Evolutionary conservation across 2,888 invertebrate species (phyloP).

Genomic region (Bhutanitis thaidina): DNA sequence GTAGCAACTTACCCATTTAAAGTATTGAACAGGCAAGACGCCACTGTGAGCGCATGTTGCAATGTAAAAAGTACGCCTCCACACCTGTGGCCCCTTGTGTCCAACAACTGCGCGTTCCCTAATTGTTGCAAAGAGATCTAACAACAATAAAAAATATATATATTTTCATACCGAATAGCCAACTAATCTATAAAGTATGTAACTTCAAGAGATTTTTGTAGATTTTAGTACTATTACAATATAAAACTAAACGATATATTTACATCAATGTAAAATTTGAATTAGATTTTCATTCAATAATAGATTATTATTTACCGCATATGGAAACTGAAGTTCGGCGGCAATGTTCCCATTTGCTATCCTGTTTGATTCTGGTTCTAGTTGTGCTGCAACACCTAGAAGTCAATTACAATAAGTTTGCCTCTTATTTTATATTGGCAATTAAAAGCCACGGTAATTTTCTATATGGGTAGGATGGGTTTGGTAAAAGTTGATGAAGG

Average conservation of each 20-base stretch:
- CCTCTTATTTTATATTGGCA: not conserved
- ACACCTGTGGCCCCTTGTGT: slow-evolving; percentile 32
- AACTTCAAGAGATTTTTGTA: too few species aligned
- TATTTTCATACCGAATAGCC: too few species aligned
- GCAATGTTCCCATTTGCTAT: slow-evolving; percentile 31
- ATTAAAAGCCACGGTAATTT: too few species aligned
- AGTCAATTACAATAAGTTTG: not conserved
- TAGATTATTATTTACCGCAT: slow-evolving; percentile 30
- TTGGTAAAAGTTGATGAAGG: too few species aligned
- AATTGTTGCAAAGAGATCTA: slow-evolving; percentile 31
- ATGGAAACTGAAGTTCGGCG: slow-evolving; percentile 29
- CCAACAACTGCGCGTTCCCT: slow-evolving; percentile 1
- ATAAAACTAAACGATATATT: too few species aligned
- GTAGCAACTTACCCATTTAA: too few species aligned
- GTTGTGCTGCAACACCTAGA: not conserved
- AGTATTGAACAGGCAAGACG: slow-evolving; percentile 28
- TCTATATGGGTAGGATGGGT: too few species aligned
- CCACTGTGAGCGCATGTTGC: slow-evolving; percentile 30
- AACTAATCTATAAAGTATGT: too few species aligned
- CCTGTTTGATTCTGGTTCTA: slow-evolving; percentile 20
- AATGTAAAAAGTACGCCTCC: slow-evolving; percentile 32
- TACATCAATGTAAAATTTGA: too few species aligned
- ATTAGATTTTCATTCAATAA: too few species aligned
- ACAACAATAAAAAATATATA: not conserved
- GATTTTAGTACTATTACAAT: too few species aligned